Percentiles rank a stretch among this genome's conserved stretches.
Evolutionary conservation across 2,113 vertebrate species (phyloP).

Genomic region (Ageneiosus marmoratus): DNA sequence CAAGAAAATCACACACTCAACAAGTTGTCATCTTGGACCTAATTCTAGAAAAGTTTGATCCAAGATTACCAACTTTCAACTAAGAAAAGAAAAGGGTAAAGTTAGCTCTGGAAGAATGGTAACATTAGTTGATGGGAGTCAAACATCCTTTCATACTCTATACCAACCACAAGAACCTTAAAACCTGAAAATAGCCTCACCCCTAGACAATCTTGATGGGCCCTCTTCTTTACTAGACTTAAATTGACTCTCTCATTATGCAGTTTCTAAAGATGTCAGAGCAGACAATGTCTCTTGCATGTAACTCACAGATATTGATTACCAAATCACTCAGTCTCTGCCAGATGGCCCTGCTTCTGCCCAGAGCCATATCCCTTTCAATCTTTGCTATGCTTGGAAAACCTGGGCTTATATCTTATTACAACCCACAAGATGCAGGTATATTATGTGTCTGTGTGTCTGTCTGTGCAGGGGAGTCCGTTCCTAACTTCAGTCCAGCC

Average conservation of each 20-base stretch:
- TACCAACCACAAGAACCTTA: neutral
- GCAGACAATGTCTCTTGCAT: neutral
- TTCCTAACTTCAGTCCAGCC: too few species aligned
- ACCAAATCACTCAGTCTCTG: neutral
- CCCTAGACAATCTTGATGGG: neutral
- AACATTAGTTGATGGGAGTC: neutral
- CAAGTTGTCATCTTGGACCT: neutral
- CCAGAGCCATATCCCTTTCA: neutral
- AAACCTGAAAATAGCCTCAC: neutral
- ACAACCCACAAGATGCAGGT: too few species aligned
- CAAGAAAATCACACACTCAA: neutral
- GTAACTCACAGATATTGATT: too few species aligned
- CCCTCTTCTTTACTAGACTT: neutral
- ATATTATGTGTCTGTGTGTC: too few species aligned
- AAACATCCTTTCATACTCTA: neutral
- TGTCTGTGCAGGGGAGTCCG: too few species aligned
- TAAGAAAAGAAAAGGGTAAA: neutral
- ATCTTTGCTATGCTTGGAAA: neutral
- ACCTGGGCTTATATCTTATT: neutral
- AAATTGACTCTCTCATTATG: neutral
- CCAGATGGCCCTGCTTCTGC: neutral
- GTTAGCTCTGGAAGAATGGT: neutral
- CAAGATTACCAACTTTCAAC: neutral
- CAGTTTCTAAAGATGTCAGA: neutral
- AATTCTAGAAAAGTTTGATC: neutral